phyloP scores from a whole-genome alignment of 1,140 invertebrate genomes.

The Cataglyphis hispanica region DNA sequence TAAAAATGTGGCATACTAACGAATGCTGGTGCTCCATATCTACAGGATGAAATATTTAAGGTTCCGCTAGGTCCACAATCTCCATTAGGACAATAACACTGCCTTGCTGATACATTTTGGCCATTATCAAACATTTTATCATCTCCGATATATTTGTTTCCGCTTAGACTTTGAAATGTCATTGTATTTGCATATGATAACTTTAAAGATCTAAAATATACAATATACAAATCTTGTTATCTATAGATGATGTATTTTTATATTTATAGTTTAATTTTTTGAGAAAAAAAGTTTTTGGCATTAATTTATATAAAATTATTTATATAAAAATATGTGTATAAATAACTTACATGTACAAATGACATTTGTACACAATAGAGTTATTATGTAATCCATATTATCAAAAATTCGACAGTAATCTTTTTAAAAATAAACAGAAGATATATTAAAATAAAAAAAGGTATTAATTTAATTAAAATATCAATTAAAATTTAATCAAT shows the following conservation, averaged over 20 bases:
- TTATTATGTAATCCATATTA: background rate
- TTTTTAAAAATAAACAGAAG: background rate
- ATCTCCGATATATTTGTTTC: constrained; percentile 88
- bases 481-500: background rate
- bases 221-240: constrained; percentile 5
- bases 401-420: background rate
- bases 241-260: constrained; percentile 2
- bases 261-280: background rate
- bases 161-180: constrained; percentile 86
- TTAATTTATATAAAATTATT: background rate
- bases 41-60: constrained; percentile 90
- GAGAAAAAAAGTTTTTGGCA: background rate
- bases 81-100: constrained; percentile 86
- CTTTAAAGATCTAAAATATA: constrained; percentile 83
- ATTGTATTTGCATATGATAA: constrained; percentile 80
- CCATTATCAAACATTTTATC: constrained; percentile 90
- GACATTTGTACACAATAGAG: background rate
- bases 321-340: background rate
- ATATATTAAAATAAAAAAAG: background rate
- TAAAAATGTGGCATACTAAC: constrained; percentile 96
- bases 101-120: constrained; percentile 87
- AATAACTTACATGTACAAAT: background rate
- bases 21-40: constrained; percentile 92
- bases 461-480: too few species aligned
- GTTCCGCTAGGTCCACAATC: constrained; percentile 87